Evolutionary conservation across 2,113 vertebrate genomes (phyloP).

Genomic region (Ariopsis seemanni): DNA sequence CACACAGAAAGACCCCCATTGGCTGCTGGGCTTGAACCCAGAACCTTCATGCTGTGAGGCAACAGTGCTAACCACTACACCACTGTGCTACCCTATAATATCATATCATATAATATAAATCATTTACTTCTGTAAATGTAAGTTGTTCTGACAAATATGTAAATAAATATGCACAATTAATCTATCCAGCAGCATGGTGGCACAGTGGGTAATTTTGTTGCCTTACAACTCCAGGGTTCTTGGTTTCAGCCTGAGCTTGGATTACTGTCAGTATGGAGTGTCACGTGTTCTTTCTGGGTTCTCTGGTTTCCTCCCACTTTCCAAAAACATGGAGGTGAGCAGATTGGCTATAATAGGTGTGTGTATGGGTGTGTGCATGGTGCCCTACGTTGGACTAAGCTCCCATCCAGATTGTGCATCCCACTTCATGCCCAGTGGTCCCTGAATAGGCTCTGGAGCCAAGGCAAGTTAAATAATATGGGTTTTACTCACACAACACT

Average conservation of each 20-base stretch:
- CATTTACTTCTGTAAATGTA: background rate
- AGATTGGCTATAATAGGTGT: background rate
- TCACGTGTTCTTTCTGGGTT: background rate
- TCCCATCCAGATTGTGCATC: background rate
- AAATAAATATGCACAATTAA: background rate
- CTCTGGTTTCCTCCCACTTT: background rate
- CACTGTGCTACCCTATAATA: too few species aligned
- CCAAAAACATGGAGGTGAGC: background rate
- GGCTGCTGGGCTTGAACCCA: too few species aligned
- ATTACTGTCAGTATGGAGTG: background rate
- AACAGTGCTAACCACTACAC: too few species aligned
- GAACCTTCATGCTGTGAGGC: too few species aligned
- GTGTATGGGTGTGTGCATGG: background rate
- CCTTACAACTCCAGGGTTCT: background rate
- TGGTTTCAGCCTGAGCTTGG: background rate
- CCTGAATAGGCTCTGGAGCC: background rate
- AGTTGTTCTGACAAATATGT: background rate
- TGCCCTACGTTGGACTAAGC: background rate
- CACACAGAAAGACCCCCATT: too few species aligned
- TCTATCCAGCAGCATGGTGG: background rate
- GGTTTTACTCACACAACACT: background rate
- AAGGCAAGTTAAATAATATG: background rate
- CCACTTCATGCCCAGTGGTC: background rate
- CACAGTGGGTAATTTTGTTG: background rate
- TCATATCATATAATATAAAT: too few species aligned